Percentiles rank a stretch among this genome's conserved stretches.
Evolutionary conservation across 2,797 vertebrate genomes (phyloP).

Genomic region (Rhinogobio ventralis): DNA sequence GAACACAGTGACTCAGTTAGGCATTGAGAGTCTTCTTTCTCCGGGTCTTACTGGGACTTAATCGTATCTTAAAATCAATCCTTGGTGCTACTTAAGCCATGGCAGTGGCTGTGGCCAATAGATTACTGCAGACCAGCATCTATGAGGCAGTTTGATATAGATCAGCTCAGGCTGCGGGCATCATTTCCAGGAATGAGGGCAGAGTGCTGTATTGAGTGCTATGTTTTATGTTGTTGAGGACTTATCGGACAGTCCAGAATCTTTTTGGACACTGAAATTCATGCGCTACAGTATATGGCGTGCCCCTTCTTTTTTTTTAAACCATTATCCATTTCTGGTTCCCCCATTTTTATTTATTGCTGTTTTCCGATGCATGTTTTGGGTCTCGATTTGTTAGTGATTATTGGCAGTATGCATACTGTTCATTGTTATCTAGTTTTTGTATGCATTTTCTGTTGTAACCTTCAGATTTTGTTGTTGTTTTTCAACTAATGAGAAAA

Average conservation of each 20-base stretch:
- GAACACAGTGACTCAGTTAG: background rate
- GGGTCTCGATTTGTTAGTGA: background rate
- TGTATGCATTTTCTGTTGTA: background rate
- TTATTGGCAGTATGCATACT: background rate
- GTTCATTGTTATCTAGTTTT: too few species aligned
- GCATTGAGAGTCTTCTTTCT: constrained; percentile 29
- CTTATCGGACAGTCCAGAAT: constrained; percentile 31
- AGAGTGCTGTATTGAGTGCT: constrained; percentile 24
- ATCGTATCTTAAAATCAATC: constrained; percentile 49
- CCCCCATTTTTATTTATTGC: background rate
- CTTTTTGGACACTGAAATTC: constrained; percentile 37
- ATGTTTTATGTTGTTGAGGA: constrained; percentile 49
- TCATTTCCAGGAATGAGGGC: constrained; percentile 40
- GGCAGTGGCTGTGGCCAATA: constrained; percentile 30
- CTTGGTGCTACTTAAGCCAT: constrained; percentile 37
- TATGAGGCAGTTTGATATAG: constrained; percentile 40
- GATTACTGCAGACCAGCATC: constrained; percentile 30
- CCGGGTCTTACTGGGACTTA: constrained; percentile 29
- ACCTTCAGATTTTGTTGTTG: background rate
- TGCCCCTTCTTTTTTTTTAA: constrained; percentile 22
- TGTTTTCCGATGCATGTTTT: background rate
- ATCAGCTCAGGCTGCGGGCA: constrained; percentile 33
- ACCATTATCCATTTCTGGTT: constrained; percentile 36
- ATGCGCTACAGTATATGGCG: constrained; percentile 42
- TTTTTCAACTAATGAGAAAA: background rate